Evolutionary conservation across 2,113 vertebrate species (phyloP).

Genomic region (Carlito syrichta): DNA sequence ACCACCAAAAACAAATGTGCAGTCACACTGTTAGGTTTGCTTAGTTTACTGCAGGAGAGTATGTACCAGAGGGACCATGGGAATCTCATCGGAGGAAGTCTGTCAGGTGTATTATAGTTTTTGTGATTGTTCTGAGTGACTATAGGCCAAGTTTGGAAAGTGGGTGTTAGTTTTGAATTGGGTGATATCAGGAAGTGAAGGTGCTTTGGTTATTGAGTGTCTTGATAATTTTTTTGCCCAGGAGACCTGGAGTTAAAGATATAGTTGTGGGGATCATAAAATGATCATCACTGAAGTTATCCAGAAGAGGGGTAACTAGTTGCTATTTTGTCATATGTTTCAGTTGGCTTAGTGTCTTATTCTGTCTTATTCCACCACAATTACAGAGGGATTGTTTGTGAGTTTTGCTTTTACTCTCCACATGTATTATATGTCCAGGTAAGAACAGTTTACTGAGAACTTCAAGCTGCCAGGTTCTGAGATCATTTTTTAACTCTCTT

Average conservation of each 20-base stretch:
- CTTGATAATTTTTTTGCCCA: neutral
- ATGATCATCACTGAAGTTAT: neutral
- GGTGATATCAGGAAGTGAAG: neutral
- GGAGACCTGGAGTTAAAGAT: neutral
- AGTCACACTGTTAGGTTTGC: neutral
- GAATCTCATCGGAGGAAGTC: fast-evolving
- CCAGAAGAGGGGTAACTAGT: neutral
- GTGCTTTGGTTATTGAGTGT: neutral
- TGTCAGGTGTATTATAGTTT: fast-evolving
- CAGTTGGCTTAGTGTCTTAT: fast-evolving
- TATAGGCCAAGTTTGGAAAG: neutral
- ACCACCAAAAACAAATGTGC: neutral
- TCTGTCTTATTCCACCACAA: neutral
- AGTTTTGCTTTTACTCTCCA: neutral
- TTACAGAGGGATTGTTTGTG: neutral
- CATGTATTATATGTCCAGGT: neutral
- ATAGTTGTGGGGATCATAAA: neutral
- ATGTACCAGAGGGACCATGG: neutral
- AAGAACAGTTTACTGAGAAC: neutral
- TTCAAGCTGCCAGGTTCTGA: neutral
- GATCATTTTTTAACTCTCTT: neutral
- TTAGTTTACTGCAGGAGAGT: neutral
- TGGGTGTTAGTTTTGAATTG: neutral
- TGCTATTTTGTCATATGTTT: neutral
- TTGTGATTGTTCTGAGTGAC: neutral